These are phyloP conservation scores for Artibeus lituratus DNA, from an alignment of 2,797 vertebrate species.

Conservation along the genomic window DNA sequence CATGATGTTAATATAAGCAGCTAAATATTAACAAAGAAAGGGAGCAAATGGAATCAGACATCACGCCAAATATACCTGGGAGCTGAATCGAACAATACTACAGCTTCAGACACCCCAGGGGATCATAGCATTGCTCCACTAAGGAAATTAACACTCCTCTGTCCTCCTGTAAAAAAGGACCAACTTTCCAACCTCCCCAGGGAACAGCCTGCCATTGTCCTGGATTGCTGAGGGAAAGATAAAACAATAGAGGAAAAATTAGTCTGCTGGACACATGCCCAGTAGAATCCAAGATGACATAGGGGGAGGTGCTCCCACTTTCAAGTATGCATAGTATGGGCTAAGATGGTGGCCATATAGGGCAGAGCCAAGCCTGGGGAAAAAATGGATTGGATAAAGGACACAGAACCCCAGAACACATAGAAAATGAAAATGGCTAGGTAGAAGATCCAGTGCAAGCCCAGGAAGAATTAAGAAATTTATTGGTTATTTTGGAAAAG, in stretches of 20 bases:
- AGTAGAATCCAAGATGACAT: not conserved
- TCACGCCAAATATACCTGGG: not conserved
- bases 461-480: not conserved
- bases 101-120: not conserved
- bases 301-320: not conserved
- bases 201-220: not conserved
- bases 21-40: not conserved
- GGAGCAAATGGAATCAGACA: not conserved
- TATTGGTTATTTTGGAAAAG: not conserved
- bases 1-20: not conserved
- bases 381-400: not conserved
- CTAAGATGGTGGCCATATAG: not conserved
- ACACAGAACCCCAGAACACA: not conserved
- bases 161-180: not conserved
- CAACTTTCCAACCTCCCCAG: not conserved
- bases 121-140: not conserved
- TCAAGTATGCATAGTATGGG: not conserved
- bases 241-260: not conserved
- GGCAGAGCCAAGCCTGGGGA: not conserved
- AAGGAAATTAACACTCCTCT: not conserved
- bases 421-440: not conserved
- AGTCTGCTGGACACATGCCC: not conserved
- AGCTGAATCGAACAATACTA: no score
- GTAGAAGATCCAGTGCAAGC: not conserved
- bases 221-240: not conserved